Conservation (phyloP, 2,113 vertebrate species). For the Xenopus laevis region DNA sequence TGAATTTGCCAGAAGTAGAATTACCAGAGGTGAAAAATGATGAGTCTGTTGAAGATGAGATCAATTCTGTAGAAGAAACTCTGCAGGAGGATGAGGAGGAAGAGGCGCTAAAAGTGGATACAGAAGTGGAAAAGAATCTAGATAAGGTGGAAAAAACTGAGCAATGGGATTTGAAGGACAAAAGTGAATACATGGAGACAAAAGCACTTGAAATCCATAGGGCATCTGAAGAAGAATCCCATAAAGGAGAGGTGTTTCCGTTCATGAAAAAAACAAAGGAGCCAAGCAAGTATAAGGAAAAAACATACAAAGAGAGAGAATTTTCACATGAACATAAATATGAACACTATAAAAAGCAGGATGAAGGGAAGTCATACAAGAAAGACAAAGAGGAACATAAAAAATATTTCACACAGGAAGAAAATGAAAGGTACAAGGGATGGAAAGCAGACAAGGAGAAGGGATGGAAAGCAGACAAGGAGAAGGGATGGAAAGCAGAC, state of each 20-base stretch:
- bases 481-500: not conserved
- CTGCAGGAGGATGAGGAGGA: not conserved
- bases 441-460: constrained; percentile 1
- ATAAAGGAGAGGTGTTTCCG: constrained; percentile 20
- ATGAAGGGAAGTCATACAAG: constrained; percentile 9
- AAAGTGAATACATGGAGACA: constrained; percentile 31
- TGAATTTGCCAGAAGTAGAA: not conserved
- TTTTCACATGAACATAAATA: constrained; percentile 10
- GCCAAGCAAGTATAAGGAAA: constrained; percentile 21
- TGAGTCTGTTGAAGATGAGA: rapidly evolving
- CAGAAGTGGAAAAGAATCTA: constrained; percentile 25
- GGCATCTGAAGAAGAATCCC: constrained; percentile 13
- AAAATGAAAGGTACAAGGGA: constrained; percentile 38
- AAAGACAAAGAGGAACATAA: constrained; percentile 21
- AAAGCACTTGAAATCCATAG: constrained; percentile 24
- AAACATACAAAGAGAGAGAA: constrained; percentile 16
- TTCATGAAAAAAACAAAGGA: constrained; percentile 28
- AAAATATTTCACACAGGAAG: not conserved
- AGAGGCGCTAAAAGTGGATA: not conserved
- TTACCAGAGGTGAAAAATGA: not conserved
- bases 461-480: not conserved
- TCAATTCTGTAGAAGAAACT: constrained; percentile 1
- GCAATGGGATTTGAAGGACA: constrained; percentile 31
- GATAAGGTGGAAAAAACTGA: constrained; percentile 6
- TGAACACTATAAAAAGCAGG: constrained; percentile 14